Evolutionary conservation across 2,888 invertebrate species (phyloP), one percentile per base, ranked within the genome.

Genomic region (Drosophila hamatofila): DNA sequence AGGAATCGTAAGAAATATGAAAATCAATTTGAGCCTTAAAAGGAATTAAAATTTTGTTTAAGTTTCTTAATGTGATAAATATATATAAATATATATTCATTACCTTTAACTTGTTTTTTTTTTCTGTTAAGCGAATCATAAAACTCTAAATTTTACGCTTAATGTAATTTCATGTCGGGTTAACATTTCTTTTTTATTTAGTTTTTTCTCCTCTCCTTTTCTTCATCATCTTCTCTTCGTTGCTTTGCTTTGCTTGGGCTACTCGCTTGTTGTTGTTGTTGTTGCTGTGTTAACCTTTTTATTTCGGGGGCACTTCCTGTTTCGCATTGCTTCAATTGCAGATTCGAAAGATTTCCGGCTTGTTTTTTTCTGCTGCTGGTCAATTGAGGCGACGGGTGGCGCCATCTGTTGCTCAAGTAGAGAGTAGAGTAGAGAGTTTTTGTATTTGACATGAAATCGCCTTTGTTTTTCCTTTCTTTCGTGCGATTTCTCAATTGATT

Each of bases 381-480:
- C 23, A 44, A 8, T 18, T 30, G 27, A 1, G 27, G 27, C n/a
- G n/a, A n/a, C n/a, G 7, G 42, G 33, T 78, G 65, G 79, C 79
- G 79, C 79, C 77, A 77, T 77, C 77, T 77, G 77, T 75, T 78
- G 76, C 61, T 49, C 61, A 52, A 35, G 42, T 39, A 21, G 63
- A 16, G 23, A 14, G 14, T 1, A 35, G 39, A 18, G 18, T 3
- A 18, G 3, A 42, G 42, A 12, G 21, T 25, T 46, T 25, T 46
- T n/a, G 25, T n/a, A n/a, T 48, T 16, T 18, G 12, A 30, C 18
- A 18, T 49, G 2, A 33, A 33, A 14, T 21, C 30, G 30, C 35
- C 2, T 30, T 30, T 30, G 3, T 25, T 11, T 56, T 41, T 57
- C 23, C n/a, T 6, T 64, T n/a, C 14, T 27, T 27, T 48, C 27